Base-by-base conservation (phyloP, 1,140 invertebrate species). In the Drosophila cardini region DNA sequence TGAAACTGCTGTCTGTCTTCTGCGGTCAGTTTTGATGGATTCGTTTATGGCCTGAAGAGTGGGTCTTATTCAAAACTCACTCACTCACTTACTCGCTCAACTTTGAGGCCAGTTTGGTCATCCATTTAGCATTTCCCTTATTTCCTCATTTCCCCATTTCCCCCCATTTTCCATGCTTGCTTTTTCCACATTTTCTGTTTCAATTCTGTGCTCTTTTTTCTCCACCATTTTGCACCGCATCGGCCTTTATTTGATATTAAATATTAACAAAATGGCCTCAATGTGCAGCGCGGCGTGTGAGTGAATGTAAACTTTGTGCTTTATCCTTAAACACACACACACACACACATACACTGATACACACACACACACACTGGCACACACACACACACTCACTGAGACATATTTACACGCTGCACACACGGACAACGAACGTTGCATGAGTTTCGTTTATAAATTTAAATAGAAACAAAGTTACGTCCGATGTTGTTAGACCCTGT, bases 241-340 rank as follows among this genome's bases (percentile, higher is more conserved):
- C 61, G 69, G 72, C 80, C 80, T 86, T 86, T 89, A 89, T 84
- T 89, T 84, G 77, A 76, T 81, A 91, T 90, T 90, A 90, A 90
- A 90, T 90, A 90, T 90, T 90, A 90, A 90, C 80, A 84, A 90
- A 90, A 90, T 90, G 87, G 89, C 87, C 87, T 84, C 83, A 84
- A 84, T 90, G 89, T 74, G 78, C 77, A 72, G 52, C 56, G 46
- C 52, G 62, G 52, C 61, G 69, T 75, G 62, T 67, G 55, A 62
- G 76, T 76, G 83, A 55, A 69, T 80, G 80, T 77, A 84, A 84
- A 84, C 80, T 84, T 87, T 76, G 79, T 48, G 76, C 79, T 86
- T 83, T 87, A 87, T 86, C 79, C 83, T 87, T 87, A 87, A 87
- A 83, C 79, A 86, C 52, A 84, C 57, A 73, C 50, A 64, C 43